Evolutionary conservation across 2,113 vertebrate species (phyloP).

Genomic region (Acrocephalus arundinaceus): DNA sequence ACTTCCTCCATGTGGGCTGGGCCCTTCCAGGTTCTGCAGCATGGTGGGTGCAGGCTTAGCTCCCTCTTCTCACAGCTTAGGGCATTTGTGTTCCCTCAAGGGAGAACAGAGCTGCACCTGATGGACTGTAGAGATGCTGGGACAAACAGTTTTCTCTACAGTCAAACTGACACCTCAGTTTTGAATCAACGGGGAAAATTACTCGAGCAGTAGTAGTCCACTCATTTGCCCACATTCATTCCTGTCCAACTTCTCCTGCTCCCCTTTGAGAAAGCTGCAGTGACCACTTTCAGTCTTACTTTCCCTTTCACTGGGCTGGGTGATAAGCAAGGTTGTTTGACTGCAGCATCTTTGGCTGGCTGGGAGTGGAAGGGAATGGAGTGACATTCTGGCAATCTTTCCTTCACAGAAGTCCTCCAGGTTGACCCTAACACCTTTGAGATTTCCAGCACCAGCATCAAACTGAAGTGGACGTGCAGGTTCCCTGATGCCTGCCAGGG

Average conservation of each 20-base stretch:
- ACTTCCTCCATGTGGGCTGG: background rate
- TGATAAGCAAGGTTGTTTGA: background rate
- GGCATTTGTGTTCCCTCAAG: background rate
- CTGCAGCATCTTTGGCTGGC: background rate
- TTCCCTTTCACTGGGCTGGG: background rate
- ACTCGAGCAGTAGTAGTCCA: background rate
- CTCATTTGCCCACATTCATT: background rate
- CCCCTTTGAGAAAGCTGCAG: background rate
- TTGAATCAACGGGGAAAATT: background rate
- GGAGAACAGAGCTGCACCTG: background rate
- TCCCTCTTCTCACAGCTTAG: background rate
- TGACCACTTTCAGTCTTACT: too few relatives aligned
- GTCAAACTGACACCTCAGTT: background rate
- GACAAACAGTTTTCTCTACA: background rate
- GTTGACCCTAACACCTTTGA: background rate
- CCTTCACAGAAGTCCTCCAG: background rate
- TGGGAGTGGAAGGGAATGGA: background rate
- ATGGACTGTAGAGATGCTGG: background rate
- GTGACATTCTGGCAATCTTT: background rate
- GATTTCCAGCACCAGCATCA: constrained; percentile 30
- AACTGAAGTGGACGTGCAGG: constrained; percentile 9
- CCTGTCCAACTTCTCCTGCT: background rate
- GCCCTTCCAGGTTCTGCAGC: background rate
- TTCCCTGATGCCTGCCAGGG: background rate
- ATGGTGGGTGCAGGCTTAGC: background rate